Evolutionary conservation across 2,797 vertebrate species (phyloP).

Genomic region (Melanotaenia boesemani): DNA sequence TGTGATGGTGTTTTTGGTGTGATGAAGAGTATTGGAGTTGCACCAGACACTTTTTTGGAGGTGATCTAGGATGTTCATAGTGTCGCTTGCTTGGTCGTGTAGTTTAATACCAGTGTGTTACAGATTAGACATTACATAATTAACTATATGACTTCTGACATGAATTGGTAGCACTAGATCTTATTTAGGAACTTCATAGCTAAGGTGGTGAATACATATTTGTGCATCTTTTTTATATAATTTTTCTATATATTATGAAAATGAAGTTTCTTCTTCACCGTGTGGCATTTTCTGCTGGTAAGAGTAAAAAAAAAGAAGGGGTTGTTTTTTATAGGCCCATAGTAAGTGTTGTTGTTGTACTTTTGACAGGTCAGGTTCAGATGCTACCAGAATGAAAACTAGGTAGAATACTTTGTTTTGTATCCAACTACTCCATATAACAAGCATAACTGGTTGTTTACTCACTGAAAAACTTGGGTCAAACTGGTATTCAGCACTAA

Average conservation of each 20-base stretch:
- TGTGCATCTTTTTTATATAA: background rate
- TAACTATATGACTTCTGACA: too few relatives aligned
- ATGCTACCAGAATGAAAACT: slow-evolving; percentile 76
- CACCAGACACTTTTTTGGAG: too few relatives aligned
- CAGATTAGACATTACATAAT: too few relatives aligned
- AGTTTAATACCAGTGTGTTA: background rate
- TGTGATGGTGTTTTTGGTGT: too few relatives aligned
- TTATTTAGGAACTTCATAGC: background rate
- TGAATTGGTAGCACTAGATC: background rate
- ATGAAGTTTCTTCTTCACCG: background rate
- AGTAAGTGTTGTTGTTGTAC: slow-evolving; percentile 79
- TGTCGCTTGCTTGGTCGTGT: background rate
- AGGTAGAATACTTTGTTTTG: slow-evolving; percentile 77
- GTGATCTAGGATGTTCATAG: too few relatives aligned
- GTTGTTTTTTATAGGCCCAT: slow-evolving; percentile 8
- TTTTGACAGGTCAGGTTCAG: slow-evolving; percentile 83
- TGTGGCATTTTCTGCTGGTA: background rate
- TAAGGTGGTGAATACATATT: background rate
- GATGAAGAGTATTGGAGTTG: too few relatives aligned
- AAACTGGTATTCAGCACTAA: slow-evolving; percentile 47
- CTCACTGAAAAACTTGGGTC: slow-evolving; percentile 62
- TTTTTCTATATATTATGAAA: background rate
- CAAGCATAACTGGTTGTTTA: slow-evolving; percentile 52
- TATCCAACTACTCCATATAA: slow-evolving; percentile 57
- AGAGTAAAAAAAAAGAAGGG: background rate